These are phyloP conservation scores for Fukomys damarensis DNA, from an alignment of 2,113 vertebrate species.

Conservation along the genomic window DNA sequence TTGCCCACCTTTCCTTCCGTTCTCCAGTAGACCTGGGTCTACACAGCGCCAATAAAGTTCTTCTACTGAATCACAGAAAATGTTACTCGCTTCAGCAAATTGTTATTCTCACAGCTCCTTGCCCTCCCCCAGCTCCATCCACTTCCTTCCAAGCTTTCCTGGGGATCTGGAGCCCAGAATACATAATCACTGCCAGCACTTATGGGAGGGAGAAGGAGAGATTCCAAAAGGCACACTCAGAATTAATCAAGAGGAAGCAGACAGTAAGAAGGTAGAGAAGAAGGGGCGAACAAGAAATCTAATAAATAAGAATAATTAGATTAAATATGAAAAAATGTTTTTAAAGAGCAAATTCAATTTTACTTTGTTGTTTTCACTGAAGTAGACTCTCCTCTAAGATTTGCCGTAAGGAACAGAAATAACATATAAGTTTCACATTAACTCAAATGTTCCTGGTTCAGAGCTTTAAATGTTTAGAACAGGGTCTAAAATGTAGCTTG, in stretches of 20 bases:
- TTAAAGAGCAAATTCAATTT: not conserved
- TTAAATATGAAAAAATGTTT: constrained; percentile 18
- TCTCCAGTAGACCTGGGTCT: not conserved
- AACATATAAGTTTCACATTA: constrained; percentile 20
- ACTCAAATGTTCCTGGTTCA: not conserved
- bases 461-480: not conserved
- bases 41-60: not conserved
- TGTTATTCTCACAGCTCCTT: not conserved
- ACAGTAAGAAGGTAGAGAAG: not conserved
- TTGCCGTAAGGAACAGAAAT: constrained; percentile 16
- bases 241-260: not conserved
- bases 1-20: not conserved
- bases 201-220: not conserved
- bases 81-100: constrained; percentile 28
- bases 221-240: not conserved
- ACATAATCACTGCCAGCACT: not conserved
- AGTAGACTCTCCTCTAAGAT: not conserved
- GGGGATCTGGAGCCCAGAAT: not conserved
- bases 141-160: not conserved
- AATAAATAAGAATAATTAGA: not conserved
- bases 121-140: not conserved
- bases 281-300: not conserved
- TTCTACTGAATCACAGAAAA: constrained; percentile 40
- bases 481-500: not conserved
- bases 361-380: constrained; percentile 6